These are phyloP conservation scores for Epistrophella euchroma DNA, from an alignment of 2,888 invertebrate genomes.

Conservation along the genomic window DNA sequence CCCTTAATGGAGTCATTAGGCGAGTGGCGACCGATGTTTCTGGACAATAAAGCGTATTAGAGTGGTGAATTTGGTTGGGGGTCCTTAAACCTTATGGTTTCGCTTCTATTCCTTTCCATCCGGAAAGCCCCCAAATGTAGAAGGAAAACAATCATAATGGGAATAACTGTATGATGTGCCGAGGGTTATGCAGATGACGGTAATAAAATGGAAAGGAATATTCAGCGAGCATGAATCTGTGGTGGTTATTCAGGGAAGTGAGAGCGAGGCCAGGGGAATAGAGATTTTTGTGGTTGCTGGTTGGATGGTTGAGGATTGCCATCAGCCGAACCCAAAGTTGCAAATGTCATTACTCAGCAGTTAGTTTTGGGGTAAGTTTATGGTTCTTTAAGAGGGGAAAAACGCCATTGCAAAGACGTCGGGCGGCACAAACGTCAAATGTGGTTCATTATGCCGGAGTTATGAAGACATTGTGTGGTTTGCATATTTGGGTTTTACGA, in stretches of 20 bases:
- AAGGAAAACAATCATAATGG: slow-evolving; percentile 48
- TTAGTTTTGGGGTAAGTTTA: slow-evolving; percentile 69
- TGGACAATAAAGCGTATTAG: slow-evolving; percentile 68
- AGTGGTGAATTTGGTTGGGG: slow-evolving; percentile 12
- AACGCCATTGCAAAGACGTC: not conserved
- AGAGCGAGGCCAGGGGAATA: not conserved
- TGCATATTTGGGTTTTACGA: slow-evolving; percentile 56
- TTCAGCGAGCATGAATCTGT: slow-evolving; percentile 32
- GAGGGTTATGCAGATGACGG: slow-evolving; percentile 64
- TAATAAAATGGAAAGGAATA: slow-evolving; percentile 58
- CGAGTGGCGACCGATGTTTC: slow-evolving; percentile 60
- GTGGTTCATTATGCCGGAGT: slow-evolving; percentile 60
- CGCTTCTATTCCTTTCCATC: slow-evolving; percentile 5
- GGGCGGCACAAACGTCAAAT: slow-evolving; percentile 41
- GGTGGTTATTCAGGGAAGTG: not conserved
- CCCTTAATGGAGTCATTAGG: slow-evolving; percentile 69
- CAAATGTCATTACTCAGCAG: slow-evolving; percentile 74
- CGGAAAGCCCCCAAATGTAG: slow-evolving; percentile 7
- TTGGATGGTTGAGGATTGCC: slow-evolving; percentile 27
- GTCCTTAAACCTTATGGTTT: slow-evolving; percentile 22
- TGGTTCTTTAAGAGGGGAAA: slow-evolving; percentile 42
- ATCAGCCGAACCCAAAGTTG: slow-evolving; percentile 32
- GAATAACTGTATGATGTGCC: slow-evolving; percentile 48
- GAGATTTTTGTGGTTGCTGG: slow-evolving; percentile 53
- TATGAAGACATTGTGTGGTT: slow-evolving; percentile 51